Conservation (phyloP, 2,797 vertebrate genomes). For the Ateles fusciceps region DNA sequence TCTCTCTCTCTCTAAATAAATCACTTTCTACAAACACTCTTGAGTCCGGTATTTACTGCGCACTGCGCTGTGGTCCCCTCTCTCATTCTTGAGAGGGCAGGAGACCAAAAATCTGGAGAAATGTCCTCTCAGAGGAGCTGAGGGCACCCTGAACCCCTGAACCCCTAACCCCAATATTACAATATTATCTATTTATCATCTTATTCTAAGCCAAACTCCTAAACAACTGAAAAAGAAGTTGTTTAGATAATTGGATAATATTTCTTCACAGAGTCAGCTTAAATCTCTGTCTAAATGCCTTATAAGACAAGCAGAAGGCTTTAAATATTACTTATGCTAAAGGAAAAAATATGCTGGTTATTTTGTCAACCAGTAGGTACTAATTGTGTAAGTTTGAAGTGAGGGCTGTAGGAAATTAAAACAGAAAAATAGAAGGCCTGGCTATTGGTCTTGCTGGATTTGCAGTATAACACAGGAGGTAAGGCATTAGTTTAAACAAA, state of each 20-base stretch:
- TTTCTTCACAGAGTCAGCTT: not conserved
- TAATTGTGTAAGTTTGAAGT: slow-evolving; percentile 23
- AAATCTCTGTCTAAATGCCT: not conserved
- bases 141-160: too few species aligned
- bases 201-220: slow-evolving; percentile 6
- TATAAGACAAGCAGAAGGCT: not conserved
- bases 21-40: too few species aligned
- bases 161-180: too few species aligned
- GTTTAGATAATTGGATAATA: not conserved
- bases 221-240: not conserved
- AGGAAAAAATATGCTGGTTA: not conserved
- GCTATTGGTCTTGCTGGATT: not conserved
- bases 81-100: too few species aligned
- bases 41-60: too few species aligned
- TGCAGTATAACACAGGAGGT: not conserved
- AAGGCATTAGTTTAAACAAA: not conserved
- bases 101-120: too few species aligned
- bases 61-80: too few species aligned
- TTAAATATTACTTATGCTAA: not conserved
- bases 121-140: too few species aligned
- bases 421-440: not conserved
- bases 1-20: too few species aligned
- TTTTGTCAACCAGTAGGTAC: not conserved
- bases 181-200: slow-evolving; percentile 22
- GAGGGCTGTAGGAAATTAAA: slow-evolving; percentile 3